Evolutionary conservation across 2,797 vertebrate genomes (phyloP).

Genomic region (Diplodus puntazzo): DNA sequence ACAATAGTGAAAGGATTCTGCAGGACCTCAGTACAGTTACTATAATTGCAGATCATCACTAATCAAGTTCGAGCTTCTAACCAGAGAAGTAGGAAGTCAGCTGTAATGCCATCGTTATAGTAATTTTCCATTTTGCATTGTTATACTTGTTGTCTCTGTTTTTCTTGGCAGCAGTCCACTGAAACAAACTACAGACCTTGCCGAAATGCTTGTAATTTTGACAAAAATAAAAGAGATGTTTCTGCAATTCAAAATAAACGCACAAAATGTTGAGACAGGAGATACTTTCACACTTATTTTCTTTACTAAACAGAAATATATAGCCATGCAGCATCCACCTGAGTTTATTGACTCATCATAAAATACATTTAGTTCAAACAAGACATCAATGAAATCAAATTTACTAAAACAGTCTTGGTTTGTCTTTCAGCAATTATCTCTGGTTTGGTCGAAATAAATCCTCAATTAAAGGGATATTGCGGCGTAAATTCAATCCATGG

Average conservation of each 20-base stretch:
- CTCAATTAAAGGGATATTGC: no score
- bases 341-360: no score
- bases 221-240: conserved; percentile 4
- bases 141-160: not conserved
- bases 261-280: no score
- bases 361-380: no score
- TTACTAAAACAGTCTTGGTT: no score
- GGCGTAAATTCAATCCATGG: no score
- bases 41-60: not conserved
- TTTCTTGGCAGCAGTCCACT: not conserved
- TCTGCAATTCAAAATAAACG: not conserved
- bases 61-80: conserved; percentile 2
- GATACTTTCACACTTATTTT: no score
- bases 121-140: conserved; percentile 1
- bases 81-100: not conserved
- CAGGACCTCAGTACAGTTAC: not conserved
- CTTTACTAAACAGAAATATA: no score
- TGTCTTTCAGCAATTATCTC: no score
- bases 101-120: not conserved
- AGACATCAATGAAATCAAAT: no score
- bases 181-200: not conserved
- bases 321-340: no score
- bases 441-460: no score
- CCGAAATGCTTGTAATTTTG: not conserved
- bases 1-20: not conserved